Percentiles rank a stretch among this genome's conserved stretches.
Evolutionary conservation across 2,797 vertebrate genomes (phyloP).

Genomic region (Rhinatrema bivittatum): DNA sequence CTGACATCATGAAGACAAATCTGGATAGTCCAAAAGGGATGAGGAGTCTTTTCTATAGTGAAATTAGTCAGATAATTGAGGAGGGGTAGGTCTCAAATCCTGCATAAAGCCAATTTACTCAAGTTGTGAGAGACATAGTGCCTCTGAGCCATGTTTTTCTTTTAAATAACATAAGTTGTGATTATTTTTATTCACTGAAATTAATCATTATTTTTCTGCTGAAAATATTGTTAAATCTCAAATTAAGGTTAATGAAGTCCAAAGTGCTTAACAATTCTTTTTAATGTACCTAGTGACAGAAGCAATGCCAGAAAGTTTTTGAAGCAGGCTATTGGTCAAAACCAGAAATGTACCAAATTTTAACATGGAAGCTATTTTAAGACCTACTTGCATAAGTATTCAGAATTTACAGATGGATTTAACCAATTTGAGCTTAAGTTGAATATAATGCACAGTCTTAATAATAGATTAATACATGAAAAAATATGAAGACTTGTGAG

Average conservation of each 20-base stretch:
- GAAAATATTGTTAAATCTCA: slow-evolving; percentile 39
- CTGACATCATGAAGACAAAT: too few relatives aligned
- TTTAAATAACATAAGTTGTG: too few relatives aligned
- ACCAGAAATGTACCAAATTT: slow-evolving; percentile 47
- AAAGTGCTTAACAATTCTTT: slow-evolving; percentile 49
- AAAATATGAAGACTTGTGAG: slow-evolving; percentile 71
- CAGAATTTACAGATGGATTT: slow-evolving; percentile 61
- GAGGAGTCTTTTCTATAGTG: too few relatives aligned
- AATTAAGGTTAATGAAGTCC: slow-evolving; percentile 42
- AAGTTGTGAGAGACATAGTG: too few relatives aligned
- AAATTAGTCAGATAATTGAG: too few relatives aligned
- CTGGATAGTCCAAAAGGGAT: too few relatives aligned
- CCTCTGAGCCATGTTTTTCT: too few relatives aligned
- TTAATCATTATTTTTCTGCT: slow-evolving; percentile 36
- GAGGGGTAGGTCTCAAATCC: too few relatives aligned
- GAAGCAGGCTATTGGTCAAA: slow-evolving; percentile 49
- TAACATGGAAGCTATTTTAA: slow-evolving; percentile 49
- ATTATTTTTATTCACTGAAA: too few relatives aligned
- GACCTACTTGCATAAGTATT: slow-evolving; percentile 55
- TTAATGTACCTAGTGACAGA: slow-evolving; percentile 42
- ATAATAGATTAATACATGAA: slow-evolving; percentile 73
- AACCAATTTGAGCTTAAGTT: slow-evolving; percentile 69
- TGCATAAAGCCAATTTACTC: too few relatives aligned
- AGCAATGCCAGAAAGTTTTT: slow-evolving; percentile 51
- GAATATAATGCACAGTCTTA: slow-evolving; percentile 60